Percentiles rank a stretch among this genome's conserved stretches.
phyloP scores from a whole-genome alignment of 2,113 vertebrate genomes.

The Anarhynchus alexandrinus region DNA sequence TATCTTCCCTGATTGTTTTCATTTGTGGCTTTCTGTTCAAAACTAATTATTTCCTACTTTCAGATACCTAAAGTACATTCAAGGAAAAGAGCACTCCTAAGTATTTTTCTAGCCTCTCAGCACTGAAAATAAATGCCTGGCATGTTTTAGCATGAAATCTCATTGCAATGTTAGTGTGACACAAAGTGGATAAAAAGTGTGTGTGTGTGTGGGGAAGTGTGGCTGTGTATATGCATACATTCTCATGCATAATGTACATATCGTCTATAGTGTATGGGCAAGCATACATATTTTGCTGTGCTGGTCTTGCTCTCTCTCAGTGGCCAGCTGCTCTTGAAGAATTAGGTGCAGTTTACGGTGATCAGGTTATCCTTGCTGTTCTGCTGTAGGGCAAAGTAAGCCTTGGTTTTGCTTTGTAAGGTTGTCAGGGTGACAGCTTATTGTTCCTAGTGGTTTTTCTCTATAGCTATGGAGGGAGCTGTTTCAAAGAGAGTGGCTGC shows the following conservation, averaged over 20 bases:
- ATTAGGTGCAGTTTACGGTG: not conserved
- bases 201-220: not conserved
- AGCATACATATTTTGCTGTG: not conserved
- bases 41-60: not conserved
- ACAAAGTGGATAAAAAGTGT: not conserved
- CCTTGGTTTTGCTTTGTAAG: not conserved
- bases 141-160: not conserved
- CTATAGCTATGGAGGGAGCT: not conserved
- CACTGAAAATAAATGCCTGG: not conserved
- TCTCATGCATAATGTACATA: not conserved
- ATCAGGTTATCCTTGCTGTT: not conserved
- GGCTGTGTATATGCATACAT: not conserved
- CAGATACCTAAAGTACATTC: not conserved
- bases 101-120: not conserved
- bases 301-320: not conserved
- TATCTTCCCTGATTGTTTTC: not conserved
- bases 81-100: not conserved
- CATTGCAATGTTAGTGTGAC: not conserved
- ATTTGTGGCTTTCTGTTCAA: not conserved
- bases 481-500: not conserved
- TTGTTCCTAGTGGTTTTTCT: not conserved
- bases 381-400: not conserved
- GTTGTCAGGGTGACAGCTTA: slow-evolving; percentile 65
- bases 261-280: not conserved
- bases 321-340: not conserved